Base-by-base conservation (phyloP, 2,797 vertebrate genomes). In the Cuniculus paca region DNA sequence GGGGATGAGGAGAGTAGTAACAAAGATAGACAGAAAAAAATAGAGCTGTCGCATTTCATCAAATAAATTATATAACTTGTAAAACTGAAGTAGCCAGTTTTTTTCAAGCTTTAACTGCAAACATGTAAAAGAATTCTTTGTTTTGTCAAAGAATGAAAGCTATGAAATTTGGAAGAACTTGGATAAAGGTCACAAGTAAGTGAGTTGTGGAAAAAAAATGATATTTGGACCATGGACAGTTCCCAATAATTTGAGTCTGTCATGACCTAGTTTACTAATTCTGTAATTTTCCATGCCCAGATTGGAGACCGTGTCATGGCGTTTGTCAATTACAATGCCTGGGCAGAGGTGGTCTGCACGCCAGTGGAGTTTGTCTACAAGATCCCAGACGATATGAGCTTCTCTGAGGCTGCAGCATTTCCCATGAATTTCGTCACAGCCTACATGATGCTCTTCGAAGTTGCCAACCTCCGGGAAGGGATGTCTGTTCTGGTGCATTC, bases 401-500 rank as follows among this genome's bases (percentile, higher is more conserved):
- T 99, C 98, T 98, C 99, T 0, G 99, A 99, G 98, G 99, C 99
- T 0, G 99, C 99, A 60, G 99, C 99, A 0, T 99, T 99, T 97
- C 99, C 99, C 94, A 99, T 99, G 98, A 99, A 99, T 99, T 99
- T 99, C 98, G 99, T 99, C 97, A 99, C 99, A 70, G 99, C 99
- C 22, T 99, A 99, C 97, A 99, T 99, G 99, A 99, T 99, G 99
- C 99, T 99, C 82, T 99, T 99, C 96, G 99, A 99, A 98, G 99
- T 99, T 6, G 99, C 99, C 96, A 99, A 99, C 98, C 99, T 99
- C 85, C 98, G 99, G 94, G 99, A 99, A 98, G 99, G 99, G 83
- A 99, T 99, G 99, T 99, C 99, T 5, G 99, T 99, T 97, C 98
- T 99, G 88, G 99, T 99, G 75, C 99, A 99, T 98, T 99, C 99